Base-by-base conservation (phyloP, 37 sponge, comb jelly and placozoan species). In the Cliona cf. orientalis region DNA sequence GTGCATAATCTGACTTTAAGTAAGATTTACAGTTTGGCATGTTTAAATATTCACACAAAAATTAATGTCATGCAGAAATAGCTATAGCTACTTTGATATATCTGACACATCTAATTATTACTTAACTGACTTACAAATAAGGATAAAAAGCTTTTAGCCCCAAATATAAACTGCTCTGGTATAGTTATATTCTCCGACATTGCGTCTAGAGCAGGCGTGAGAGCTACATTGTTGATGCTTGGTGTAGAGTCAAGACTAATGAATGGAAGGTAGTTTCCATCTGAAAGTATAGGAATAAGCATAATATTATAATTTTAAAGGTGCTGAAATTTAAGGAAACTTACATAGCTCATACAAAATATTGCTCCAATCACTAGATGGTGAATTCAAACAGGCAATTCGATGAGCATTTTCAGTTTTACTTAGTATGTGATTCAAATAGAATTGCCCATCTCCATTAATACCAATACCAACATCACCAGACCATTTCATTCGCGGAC, bases 401-500 rank as follows among this genome's bases (percentile, higher is more conserved):
- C 22, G n/a, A 7, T 71, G 42, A 23, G 46, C 46, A 41, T 23
- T 2, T 22, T 22, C 21, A 32, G 69, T 32, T 67, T 40, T 36
- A 31, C 69, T 67, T 22, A 67, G 36, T 36, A 32, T 67, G 46
- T 71, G 46, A 32, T 71, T 71, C 29, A 26, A 5, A 44, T 44
- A 71, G 49, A 71, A 71, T 22, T 22, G 42, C 25, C 72, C 72
- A 71, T 71, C 49, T 19, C 49, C 49, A 71, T 44, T 45, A 26
- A 45, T 44, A 2, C 72, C 49, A 44, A 71, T 44, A 4, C 36
- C 39, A 67, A 35, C 68, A 31, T 4, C 33, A 33, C 17, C 39
- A 21, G 68, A 31, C 75, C 75, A 75, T n/a, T 9, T 61, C 76
- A 75, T 75, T 32, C 58, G 61, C 9, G 7, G 25, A 75, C 76